Percentiles rank a stretch among this genome's conserved stretches.
These are phyloP conservation scores for Branchipolynoe longqiensis DNA, from an alignment of 2,888 invertebrate species.

Conservation along the genomic window DNA sequence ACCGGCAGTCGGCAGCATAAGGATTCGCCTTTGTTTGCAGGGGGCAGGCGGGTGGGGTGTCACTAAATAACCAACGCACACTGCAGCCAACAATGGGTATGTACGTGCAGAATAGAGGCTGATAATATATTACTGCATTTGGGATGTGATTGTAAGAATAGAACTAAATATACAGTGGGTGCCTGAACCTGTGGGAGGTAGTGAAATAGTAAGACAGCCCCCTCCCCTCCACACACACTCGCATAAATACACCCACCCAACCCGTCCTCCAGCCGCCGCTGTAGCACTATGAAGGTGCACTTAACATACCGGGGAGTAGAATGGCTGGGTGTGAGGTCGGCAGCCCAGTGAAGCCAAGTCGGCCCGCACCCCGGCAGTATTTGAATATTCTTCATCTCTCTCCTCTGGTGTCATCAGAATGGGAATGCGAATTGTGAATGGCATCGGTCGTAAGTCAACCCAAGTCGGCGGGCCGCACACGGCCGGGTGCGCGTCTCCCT, in stretches of 20 bases:
- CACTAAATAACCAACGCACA: too few relatives aligned
- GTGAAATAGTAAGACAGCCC: too few relatives aligned
- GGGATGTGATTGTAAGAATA: too few relatives aligned
- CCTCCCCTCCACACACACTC: neutral
- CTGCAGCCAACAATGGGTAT: too few relatives aligned
- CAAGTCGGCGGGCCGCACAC: neutral
- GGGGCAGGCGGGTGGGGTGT: too few relatives aligned
- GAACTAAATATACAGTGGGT: too few relatives aligned
- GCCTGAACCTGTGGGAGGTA: too few relatives aligned
- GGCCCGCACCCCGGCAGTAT: neutral
- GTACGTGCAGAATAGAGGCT: too few relatives aligned
- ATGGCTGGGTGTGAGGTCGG: neutral
- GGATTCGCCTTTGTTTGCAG: constrained; percentile 40
- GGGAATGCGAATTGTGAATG: constrained; percentile 28
- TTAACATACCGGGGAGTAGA: constrained; percentile 9
- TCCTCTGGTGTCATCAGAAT: constrained; percentile 4
- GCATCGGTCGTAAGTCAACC: neutral
- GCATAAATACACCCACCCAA: neutral
- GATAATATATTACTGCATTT: too few relatives aligned
- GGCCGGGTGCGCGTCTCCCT: neutral
- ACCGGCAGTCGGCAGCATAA: constrained; percentile 12
- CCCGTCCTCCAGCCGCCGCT: neutral
- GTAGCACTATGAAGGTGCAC: constrained; percentile 5
- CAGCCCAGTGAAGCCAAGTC: constrained; percentile 2
- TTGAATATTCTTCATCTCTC: constrained; percentile 17